These are phyloP conservation scores for Tipula confusa DNA, from an alignment of 2,888 invertebrate species.

Conservation along the genomic window DNA sequence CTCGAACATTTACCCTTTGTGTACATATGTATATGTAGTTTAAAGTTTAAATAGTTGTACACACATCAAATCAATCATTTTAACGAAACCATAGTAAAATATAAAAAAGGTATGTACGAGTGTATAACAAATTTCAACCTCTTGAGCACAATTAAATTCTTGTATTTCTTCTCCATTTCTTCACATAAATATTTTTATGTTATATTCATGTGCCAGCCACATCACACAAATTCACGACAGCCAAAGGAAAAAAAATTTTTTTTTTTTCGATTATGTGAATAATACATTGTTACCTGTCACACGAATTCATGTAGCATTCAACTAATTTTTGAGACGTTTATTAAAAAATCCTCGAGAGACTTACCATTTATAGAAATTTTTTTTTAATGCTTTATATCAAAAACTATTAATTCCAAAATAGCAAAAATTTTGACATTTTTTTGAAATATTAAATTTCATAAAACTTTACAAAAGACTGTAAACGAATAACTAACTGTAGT, in stretches of 20 bases:
- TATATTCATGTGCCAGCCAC: neutral
- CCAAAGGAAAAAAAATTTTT: neutral
- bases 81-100: no score
- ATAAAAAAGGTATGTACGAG: no score
- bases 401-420: neutral
- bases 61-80: no score
- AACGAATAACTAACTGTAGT: no score
- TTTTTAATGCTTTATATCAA: neutral
- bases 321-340: neutral
- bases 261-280: neutral
- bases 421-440: neutral
- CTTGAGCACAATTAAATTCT: neutral
- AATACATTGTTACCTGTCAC: conserved; percentile 20
- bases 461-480: neutral
- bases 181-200: neutral
- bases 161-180: neutral
- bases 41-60: no score
- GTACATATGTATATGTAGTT: no score
- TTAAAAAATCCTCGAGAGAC: neutral
- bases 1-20: no score
- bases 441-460: neutral
- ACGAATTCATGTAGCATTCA: neutral
- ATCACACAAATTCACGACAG: neutral
- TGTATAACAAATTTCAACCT: no score
- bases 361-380: neutral